A percentile compares a stretch with the other conserved stretches of the same genome.
phyloP scores from a whole-genome alignment of 2,888 invertebrate genomes.

The Epiblema foenella region DNA sequence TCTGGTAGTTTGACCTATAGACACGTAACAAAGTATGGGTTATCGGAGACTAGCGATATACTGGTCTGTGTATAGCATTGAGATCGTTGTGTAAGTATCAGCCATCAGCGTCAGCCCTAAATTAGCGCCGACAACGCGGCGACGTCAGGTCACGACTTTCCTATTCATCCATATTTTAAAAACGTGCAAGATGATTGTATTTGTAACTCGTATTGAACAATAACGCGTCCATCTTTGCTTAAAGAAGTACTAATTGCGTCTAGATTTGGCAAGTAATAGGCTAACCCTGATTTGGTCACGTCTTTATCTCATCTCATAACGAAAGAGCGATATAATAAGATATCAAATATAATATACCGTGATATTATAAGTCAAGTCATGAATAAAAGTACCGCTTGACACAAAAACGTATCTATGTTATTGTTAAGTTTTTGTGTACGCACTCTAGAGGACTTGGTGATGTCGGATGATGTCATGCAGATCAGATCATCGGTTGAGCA shows the following conservation, averaged over 20 bases:
- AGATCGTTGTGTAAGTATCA: too few relatives aligned
- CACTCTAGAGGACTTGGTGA: constrained; percentile 21
- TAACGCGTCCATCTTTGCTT: background rate
- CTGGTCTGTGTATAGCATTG: background rate
- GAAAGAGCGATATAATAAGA: constrained; percentile 16
- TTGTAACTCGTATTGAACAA: constrained; percentile 16
- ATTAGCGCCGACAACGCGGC: constrained; percentile 23
- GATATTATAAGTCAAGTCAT: constrained; percentile 39
- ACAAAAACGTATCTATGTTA: constrained; percentile 41
- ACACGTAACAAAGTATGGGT: background rate
- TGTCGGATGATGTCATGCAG: constrained; percentile 55
- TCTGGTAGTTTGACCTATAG: background rate
- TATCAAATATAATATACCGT: constrained; percentile 20
- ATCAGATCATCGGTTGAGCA: background rate
- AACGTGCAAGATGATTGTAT: constrained; percentile 34
- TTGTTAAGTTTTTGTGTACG: constrained; percentile 41
- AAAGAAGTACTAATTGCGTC: background rate
- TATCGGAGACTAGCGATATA: background rate
- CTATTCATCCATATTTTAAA: constrained; percentile 39
- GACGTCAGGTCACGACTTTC: constrained; percentile 42
- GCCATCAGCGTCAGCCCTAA: background rate
- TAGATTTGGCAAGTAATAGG: background rate
- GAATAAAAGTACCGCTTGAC: constrained; percentile 44
- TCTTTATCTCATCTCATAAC: constrained; percentile 19
- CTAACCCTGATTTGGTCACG: constrained; percentile 28